Percentiles rank a stretch among this genome's conserved stretches.
phyloP scores from a whole-genome alignment of 1,140 invertebrate genomes.

The Harpegnathos saltator region DNA sequence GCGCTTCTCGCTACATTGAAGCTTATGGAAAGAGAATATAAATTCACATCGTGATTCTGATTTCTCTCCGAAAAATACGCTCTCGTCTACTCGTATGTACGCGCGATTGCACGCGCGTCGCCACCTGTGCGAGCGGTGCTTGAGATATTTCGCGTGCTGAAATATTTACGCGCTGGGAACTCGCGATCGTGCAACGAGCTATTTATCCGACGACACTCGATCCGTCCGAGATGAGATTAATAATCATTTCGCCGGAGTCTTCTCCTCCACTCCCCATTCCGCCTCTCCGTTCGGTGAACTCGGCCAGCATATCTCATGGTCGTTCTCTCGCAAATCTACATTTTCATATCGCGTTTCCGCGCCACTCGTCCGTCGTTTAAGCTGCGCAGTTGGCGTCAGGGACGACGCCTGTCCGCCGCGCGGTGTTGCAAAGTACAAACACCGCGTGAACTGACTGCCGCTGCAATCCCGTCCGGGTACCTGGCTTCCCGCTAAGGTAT shows the following conservation, averaged over 20 bases:
- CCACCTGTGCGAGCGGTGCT: too few species aligned
- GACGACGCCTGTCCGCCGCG: not conserved
- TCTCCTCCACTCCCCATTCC: too few species aligned
- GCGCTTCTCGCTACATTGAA: too few species aligned
- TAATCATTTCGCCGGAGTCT: not conserved
- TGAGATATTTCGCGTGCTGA: too few species aligned
- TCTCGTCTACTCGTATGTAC: too few species aligned
- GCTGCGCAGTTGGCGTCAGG: not conserved
- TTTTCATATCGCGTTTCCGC: constrained; percentile 30
- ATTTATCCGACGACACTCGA: too few species aligned
- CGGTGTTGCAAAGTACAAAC: constrained; percentile 22
- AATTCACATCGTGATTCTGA: too few species aligned
- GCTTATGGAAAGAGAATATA: too few species aligned
- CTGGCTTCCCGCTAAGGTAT: constrained; percentile 9
- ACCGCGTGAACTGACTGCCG: constrained; percentile 9
- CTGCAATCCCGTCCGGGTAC: constrained; percentile 26
- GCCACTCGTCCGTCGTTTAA: constrained; percentile 22
- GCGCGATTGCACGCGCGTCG: too few species aligned
- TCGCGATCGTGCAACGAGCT: too few species aligned
- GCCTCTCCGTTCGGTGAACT: not conserved
- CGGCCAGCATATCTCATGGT: not conserved
- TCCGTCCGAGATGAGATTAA: not conserved
- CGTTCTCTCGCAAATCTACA: constrained; percentile 1
- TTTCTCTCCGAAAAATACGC: too few species aligned
- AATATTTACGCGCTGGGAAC: too few species aligned